Evolutionary conservation across 2,888 invertebrate species (phyloP).

Genomic region (Apoda limacodes): DNA sequence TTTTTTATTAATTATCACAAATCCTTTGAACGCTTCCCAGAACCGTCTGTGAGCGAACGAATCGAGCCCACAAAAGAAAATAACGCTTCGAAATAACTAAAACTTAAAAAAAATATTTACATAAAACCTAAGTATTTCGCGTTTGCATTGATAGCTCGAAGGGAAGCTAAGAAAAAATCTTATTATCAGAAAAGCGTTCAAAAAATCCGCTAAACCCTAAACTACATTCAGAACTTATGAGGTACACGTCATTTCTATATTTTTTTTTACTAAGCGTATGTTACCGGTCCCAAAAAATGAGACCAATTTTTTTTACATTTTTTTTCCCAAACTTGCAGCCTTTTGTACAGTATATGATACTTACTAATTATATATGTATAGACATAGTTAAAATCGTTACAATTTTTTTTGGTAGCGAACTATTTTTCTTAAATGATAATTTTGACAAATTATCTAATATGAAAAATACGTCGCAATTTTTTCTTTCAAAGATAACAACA

Average conservation of each 20-base stretch:
- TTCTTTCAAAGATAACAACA: constrained; percentile 45
- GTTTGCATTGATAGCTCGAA: constrained; percentile 27
- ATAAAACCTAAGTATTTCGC: constrained; percentile 25
- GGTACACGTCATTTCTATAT: constrained; percentile 49
- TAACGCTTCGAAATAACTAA: constrained; percentile 25
- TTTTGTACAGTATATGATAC: constrained; percentile 67
- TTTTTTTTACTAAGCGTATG: constrained; percentile 66
- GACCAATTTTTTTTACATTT: constrained; percentile 60
- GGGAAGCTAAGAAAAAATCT: constrained; percentile 30
- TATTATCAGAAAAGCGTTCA: constrained; percentile 25
- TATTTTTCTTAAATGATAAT: constrained; percentile 25
- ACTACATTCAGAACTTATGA: constrained; percentile 53
- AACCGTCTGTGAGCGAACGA: constrained; percentile 25
- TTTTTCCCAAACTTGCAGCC: constrained; percentile 56
- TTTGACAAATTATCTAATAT: constrained; percentile 19
- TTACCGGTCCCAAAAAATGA: constrained; percentile 51
- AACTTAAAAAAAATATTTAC: constrained; percentile 48
- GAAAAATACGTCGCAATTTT: constrained; percentile 34
- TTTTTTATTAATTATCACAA: constrained; percentile 28
- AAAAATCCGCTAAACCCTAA: constrained; percentile 31
- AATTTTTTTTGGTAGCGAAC: constrained; percentile 43
- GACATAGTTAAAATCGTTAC: constrained; percentile 61
- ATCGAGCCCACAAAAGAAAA: constrained; percentile 19
- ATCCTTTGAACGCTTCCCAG: constrained; percentile 29
- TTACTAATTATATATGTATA: constrained; percentile 61